Evolutionary conservation across 1,140 invertebrate species (phyloP), one percentile per base, ranked within the genome.

Genomic region (Teleopsis dalmanni): DNA sequence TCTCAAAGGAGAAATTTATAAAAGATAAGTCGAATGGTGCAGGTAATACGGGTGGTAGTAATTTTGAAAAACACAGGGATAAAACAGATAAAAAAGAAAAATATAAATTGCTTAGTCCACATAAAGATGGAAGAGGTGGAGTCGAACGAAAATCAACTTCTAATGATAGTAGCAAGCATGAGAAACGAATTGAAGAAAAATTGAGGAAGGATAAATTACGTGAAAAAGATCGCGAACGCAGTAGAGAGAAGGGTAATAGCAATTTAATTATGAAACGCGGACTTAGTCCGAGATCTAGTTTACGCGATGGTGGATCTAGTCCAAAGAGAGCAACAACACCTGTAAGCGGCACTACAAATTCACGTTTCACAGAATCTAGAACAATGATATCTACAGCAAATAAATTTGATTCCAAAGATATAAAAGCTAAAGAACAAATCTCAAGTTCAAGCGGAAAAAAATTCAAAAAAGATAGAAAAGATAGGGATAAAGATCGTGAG

Each of bases 61-160:
- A 27, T 7, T 56, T 52, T 1, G 65, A 65, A 5, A 66, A 64
- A 33, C 45, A 52, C 0, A 56, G 65, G 3, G 75, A 77, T 2
- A 76, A 76, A 50, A 53, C 67, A 23, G 80, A 83, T 23, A 82
- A 83, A 56, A 75, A 76, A 55, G 81, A 82, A n/a, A 80, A 81
- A 50, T 73, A 75, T 45, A 72, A 73, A 48, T 65, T 68, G 35
- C 59, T 65, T 40, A 78, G 78, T n/a, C 78, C 79, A 55, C 70
- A 76, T 33, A 80, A 81, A 62, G 71, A 73, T n/a, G 53, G 59
- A 7, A 58, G 66, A 10, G 58, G 57, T 0, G n/a, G n/a, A n/a
- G n/a, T n/a, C n/a, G 55, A 57, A 56, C 60, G 34, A 51, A 63
- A 45, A 31, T 83, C 83, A 68, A 57, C 56, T 13, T 72, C 76